Conservation (phyloP, 2,888 invertebrate species). For the Leucozona laternaria region DNA sequence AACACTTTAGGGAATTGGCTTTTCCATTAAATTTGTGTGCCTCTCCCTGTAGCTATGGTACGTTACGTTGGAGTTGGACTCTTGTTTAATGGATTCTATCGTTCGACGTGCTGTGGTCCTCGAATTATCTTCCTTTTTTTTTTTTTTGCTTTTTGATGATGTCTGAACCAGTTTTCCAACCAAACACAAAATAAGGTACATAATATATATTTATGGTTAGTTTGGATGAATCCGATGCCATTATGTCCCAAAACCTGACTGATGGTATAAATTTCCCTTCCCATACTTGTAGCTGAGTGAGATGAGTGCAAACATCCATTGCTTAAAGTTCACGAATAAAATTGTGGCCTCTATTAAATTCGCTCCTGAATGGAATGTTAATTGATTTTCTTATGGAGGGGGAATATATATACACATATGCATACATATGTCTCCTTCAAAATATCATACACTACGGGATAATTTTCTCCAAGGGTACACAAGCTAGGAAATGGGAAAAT, state of each 20-base stretch:
- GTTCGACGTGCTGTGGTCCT: constrained; percentile 36
- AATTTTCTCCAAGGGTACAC: constrained; percentile 24
- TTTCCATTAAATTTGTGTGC: constrained; percentile 70
- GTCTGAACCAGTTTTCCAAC: background rate
- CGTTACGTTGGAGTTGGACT: constrained; percentile 47
- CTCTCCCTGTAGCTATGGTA: background rate
- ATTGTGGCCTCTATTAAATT: constrained; percentile 15
- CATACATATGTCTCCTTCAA: constrained; percentile 19
- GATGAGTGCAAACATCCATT: constrained; percentile 27
- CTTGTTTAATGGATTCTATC: constrained; percentile 61
- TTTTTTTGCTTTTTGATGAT: constrained; percentile 5
- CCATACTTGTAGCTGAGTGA: constrained; percentile 33
- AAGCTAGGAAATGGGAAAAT: constrained; percentile 12
- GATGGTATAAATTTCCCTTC: constrained; percentile 43
- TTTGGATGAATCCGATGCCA: constrained; percentile 65
- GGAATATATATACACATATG: constrained; percentile 19
- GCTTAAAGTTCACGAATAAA: constrained; percentile 33
- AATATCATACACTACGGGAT: constrained; percentile 35
- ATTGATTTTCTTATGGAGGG: constrained; percentile 62
- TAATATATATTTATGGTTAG: constrained; percentile 48
- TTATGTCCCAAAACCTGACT: constrained; percentile 40
- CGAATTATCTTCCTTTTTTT: constrained; percentile 41
- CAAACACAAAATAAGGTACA: constrained; percentile 1
- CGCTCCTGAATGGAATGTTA: constrained; percentile 63
- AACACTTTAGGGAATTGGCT: constrained; percentile 73